Base-by-base conservation (phyloP, 2,113 vertebrate genomes). In the Prochilodus magdalenae region DNA sequence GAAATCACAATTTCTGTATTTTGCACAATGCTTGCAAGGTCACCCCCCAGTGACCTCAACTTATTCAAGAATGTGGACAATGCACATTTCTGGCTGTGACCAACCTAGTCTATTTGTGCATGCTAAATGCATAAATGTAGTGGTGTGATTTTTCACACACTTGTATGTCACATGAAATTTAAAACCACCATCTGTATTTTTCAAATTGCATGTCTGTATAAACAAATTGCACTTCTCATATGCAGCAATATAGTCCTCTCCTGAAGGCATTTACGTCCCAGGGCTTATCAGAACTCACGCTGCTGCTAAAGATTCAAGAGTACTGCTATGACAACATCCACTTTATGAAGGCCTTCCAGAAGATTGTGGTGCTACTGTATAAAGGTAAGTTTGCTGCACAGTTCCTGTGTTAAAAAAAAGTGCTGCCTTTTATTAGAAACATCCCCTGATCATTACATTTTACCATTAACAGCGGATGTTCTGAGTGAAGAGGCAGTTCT, bases 311-410 rank as follows among this genome's bases (percentile, higher is more conserved):
- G 96, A 97, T 99, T 92, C 98, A 99, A 92, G 98, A 99, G 94
- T 99, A 99, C 90, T 99, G 98, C 94, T 99, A 99, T 16, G 98
- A 99, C 90, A 99, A 99, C 94, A 99, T 99, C 93, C 97, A 99
- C 92, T 99, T 99, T 95, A 99, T 99, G 97, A 99, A 99, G 90
- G 95, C 98, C 94, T 99, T 99, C 90, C 97, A 98, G 95, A 99
- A 99, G 96, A 99, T 99, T 77, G 97, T 99, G 93, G 97, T 99
- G 95, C 98, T 99, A 86, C 97, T 99, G 91, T 99, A 99, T 87
- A 99, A 99, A 98, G 98, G 98, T 99, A 0, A 0, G 85, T 84
- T 47, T n/a, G n/a, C n/a, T n/a, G n/a, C 14, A 33, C 7, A 27
- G 0, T 0, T 12, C 1, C 57, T 60, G 57, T n/a, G n/a, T n/a